Base-by-base conservation (phyloP, 2,888 invertebrate genomes). In the Nomada ferruginata region DNA sequence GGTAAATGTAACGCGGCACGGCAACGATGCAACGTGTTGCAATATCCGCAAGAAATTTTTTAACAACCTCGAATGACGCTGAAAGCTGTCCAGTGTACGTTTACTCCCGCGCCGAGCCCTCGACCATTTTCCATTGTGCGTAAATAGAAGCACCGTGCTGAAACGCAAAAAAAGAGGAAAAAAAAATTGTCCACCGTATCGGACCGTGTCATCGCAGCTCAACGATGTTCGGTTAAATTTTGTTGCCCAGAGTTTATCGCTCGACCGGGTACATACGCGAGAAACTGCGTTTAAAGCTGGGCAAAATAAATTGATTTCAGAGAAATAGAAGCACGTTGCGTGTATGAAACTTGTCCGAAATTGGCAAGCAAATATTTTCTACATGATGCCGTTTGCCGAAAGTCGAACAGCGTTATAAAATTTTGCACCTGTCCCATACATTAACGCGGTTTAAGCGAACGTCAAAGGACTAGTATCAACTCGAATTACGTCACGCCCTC, bases 21-120 rank as follows among this genome's bases (percentile, higher is more conserved):
- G 50, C 36, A 20, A n/a, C 66, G 29, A 42, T 44, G 36, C 53
- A 26, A 44, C 26, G 20, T 29, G 42, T 47, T 29, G 71, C 64
- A 20, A 64, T 50, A 36, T 72, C 23, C 72, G 57, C 50, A 26
- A 50, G 71, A 47, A 64, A 64, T 50, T 64, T 71, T 76, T 76
- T 59, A 63, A 57, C 71, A 47, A 15, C 26, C n/a, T 36, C 72
- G 57, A n/a, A 50, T 23, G 29, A 2, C 61, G 29, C 13, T 20
- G n/a, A 20, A 36, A 23, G 29, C 61, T 10, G 2, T 2, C 44
- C 1, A 11, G 44, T 29, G 69, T n/a, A 47, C n/a, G 23, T 71
- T 47, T 55, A n/a, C 10, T 29, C 61, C 15, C 26, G 20, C 23
- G 2, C 13, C 47, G 18, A 23, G 44, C 23, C 47, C 70, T 36